These are phyloP conservation scores for Eospalax fontanierii DNA, from an alignment of 2,797 vertebrate species.

Conservation along the genomic window DNA sequence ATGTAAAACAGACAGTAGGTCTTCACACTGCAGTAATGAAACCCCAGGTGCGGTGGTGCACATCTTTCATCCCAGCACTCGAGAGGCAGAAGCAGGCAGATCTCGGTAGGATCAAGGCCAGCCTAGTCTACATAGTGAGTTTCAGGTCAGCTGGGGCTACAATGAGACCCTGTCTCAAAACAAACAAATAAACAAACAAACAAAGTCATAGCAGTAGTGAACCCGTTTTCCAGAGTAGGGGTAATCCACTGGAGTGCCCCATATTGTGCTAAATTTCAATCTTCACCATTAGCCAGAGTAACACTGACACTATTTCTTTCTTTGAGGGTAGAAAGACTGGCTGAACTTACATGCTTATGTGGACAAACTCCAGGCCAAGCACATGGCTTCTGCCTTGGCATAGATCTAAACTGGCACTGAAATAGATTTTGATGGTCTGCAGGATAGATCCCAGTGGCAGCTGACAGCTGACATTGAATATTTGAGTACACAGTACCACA, in stretches of 20 bases:
- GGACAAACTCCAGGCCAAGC: background rate
- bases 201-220: background rate
- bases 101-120: no score
- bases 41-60: no score
- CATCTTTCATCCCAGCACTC: no score
- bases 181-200: no score
- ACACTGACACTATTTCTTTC: background rate
- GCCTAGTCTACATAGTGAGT: no score
- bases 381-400: background rate
- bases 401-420: background rate
- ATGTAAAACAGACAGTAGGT: background rate
- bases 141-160: no score
- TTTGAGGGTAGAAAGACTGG: background rate
- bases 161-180: no score
- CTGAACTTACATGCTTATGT: fast-evolving
- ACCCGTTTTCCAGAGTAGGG: background rate
- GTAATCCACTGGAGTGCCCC: background rate
- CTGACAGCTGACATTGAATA: slow-evolving; percentile 6
- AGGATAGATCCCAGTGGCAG: background rate
- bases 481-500: slow-evolving; percentile 32
- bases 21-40: background rate
- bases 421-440: background rate
- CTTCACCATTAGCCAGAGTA: background rate
- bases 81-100: no score
- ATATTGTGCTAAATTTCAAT: background rate